A percentile compares a stretch with the other conserved stretches of the same genome.
Conservation (phyloP, 1,140 invertebrate species). For the Sinonovacula constricta region DNA sequence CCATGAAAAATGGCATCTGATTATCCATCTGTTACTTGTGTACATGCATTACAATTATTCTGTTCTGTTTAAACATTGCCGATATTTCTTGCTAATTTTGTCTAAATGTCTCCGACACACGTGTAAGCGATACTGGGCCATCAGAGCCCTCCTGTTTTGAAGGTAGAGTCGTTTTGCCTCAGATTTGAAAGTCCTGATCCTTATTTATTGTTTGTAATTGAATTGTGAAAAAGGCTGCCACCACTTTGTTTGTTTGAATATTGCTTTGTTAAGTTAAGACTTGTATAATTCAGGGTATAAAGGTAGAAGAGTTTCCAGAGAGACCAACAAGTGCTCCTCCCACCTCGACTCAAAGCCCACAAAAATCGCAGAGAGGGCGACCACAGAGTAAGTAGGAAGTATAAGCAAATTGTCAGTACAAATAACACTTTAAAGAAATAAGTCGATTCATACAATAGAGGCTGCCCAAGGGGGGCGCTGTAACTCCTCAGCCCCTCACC, state of each 20-base stretch:
- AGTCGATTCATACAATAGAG: not conserved
- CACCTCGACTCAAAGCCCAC: not conserved
- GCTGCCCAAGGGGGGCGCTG: not conserved
- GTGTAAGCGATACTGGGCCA: too few species aligned
- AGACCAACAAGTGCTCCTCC: slow-evolving; percentile 17
- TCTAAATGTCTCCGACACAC: not conserved
- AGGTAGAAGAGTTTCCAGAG: slow-evolving; percentile 26
- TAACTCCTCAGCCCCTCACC: too few species aligned
- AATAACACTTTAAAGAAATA: not conserved
- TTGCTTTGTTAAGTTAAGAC: not conserved
- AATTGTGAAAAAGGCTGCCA: not conserved
- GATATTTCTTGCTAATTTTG: too few species aligned
- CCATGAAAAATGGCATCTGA: too few species aligned
- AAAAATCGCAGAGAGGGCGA: not conserved
- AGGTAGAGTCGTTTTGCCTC: not conserved
- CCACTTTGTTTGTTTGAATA: not conserved
- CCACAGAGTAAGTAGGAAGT: not conserved
- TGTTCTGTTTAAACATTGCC: too few species aligned
- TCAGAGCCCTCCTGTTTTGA: not conserved
- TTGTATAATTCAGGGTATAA: slow-evolving; percentile 29
- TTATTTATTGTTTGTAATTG: not conserved
- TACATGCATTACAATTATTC: too few species aligned
- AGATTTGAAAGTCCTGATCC: not conserved
- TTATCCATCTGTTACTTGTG: not conserved
- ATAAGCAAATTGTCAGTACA: not conserved